phyloP scores from a whole-genome alignment of 1,140 invertebrate genomes.

The Penaeus indicus region DNA sequence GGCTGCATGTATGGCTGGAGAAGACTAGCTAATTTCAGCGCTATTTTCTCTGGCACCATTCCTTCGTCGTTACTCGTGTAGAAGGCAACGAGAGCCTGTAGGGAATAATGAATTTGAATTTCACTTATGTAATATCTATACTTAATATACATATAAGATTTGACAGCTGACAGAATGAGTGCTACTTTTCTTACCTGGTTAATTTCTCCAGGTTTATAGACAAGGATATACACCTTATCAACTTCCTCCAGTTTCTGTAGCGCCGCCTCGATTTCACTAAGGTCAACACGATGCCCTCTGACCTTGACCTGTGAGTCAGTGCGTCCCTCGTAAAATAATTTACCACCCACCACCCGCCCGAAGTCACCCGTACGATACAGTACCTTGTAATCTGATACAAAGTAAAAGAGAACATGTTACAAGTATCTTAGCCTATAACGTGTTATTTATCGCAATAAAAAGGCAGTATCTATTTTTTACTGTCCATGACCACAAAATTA shows the following conservation, averaged over 20 bases:
- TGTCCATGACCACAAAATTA: no score
- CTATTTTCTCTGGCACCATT: slow-evolving; percentile 13
- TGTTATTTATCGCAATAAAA: no score
- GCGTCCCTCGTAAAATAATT: slow-evolving; percentile 81
- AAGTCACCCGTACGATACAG: slow-evolving; percentile 89
- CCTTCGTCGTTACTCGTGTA: slow-evolving; percentile 36
- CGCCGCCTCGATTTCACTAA: slow-evolving; percentile 85
- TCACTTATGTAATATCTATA: not conserved
- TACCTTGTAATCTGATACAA: slow-evolving; percentile 51
- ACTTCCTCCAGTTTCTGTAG: slow-evolving; percentile 75
- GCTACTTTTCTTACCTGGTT: slow-evolving; percentile 72
- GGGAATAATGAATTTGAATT: not conserved
- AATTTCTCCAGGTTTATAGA: slow-evolving; percentile 81
- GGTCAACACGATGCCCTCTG: slow-evolving; percentile 85
- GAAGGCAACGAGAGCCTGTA: slow-evolving; percentile 55
- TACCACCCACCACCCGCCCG: slow-evolving; percentile 80
- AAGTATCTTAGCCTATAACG: no score
- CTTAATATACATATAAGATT: not conserved
- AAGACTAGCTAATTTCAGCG: not conserved
- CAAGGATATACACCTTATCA: slow-evolving; percentile 80
- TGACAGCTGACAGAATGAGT: not conserved
- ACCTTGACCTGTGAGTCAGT: slow-evolving; percentile 90
- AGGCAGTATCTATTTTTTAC: no score
- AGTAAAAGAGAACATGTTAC: no score
- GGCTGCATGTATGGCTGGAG: slow-evolving; percentile 55